Evolutionary conservation across 2,113 vertebrate species (phyloP), one percentile per base, ranked within the genome.

Genomic region (Lophura nycthemera): DNA sequence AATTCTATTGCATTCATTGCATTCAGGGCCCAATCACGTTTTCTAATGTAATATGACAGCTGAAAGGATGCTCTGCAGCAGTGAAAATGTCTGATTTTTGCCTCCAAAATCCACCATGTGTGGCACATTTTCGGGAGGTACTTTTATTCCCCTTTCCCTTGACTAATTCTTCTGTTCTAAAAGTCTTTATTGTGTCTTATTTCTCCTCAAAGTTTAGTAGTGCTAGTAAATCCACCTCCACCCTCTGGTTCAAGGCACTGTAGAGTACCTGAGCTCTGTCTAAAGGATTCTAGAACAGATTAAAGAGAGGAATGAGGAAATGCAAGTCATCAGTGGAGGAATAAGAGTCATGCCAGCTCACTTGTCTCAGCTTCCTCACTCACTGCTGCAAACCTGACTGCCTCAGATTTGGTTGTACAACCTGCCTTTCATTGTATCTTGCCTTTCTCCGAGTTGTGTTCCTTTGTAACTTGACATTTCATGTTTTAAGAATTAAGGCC

Each of bases 361-460:
- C n/a, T 90, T 61, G 16, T 60, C 69, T 78, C 47, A 57, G 88
- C 60, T 60, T 79, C 32, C 60, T 87, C 22, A 11, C 17, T 77
- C 67, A 25, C 42, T 1, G 0, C 8, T 67, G 60, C 11, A 2
- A 42, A 38, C 29, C 83, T 81, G 36, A n/a, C 72, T 78, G 69
- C 63, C 38, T 88, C 86, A 64, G 42, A 67, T 81, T 83, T 80
- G 60, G 71, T 91, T 95, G 50, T 88, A 16, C 40, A 29, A 85
- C 67, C 60, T 76, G 82, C 67, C 90, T 27, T 34, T 94, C 79
- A 76, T 18, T 29, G 30, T 54, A 16, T 11, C 14, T 86, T 93
- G 71, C 48, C 47, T 91, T 87, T 52, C 38, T 71, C 69, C 64
- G 57, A 61, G 57, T 52, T 95, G 80, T 83, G 47, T 80, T 40